Percentiles rank a stretch among this genome's conserved stretches.
Conservation (phyloP, 1,140 invertebrate genomes). For the Venturia canescens region DNA sequence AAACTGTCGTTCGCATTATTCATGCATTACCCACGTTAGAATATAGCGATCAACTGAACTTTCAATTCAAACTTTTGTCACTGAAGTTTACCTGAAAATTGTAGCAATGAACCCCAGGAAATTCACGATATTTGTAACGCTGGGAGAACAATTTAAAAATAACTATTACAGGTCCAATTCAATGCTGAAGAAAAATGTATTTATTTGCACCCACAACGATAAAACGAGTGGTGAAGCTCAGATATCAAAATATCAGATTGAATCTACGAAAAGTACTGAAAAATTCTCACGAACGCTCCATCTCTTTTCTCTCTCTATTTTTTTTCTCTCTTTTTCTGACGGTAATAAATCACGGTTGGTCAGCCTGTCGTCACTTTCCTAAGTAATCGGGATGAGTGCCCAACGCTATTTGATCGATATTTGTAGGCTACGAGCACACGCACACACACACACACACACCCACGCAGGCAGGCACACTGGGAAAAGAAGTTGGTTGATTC, state of each 20-base stretch:
- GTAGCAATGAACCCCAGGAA: no score
- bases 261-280: not conserved
- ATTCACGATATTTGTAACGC: no score
- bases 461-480: no score
- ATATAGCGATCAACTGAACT: no score
- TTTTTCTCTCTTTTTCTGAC: slow-evolving; percentile 39
- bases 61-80: no score
- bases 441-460: not conserved
- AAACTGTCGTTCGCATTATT: no score
- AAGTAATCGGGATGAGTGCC: slow-evolving; percentile 39
- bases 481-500: no score
- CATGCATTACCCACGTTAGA: no score
- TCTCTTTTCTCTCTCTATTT: slow-evolving; percentile 40
- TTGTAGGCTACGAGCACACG: not conserved
- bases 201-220: not conserved
- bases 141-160: no score
- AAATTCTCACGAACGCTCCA: slow-evolving; percentile 26
- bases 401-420: slow-evolving; percentile 10
- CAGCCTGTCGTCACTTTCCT: slow-evolving; percentile 29
- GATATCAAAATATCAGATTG: not conserved
- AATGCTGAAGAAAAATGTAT: not conserved
- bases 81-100: no score
- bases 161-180: not conserved
- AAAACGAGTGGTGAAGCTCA: not conserved
- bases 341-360: slow-evolving; percentile 37